Conservation (phyloP, 2,797 vertebrate genomes). For the Lemur catta region DNA sequence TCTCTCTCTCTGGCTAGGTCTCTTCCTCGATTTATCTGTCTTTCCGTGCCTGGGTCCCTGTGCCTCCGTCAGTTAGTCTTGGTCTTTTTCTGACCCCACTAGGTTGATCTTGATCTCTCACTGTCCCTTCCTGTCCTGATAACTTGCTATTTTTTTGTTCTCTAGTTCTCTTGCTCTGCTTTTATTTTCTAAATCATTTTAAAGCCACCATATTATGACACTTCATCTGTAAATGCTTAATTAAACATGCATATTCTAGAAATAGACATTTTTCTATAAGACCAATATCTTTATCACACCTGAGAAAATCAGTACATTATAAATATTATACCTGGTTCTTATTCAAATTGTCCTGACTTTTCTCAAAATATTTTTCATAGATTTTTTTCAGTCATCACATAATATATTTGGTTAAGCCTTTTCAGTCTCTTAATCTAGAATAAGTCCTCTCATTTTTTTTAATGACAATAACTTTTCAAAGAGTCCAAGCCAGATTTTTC, state of each 20-base stretch:
- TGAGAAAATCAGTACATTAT: background rate
- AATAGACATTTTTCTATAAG: background rate
- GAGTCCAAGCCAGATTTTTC: background rate
- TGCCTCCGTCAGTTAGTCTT: background rate
- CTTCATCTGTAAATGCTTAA: background rate
- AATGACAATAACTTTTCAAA: background rate
- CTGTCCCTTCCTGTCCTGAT: background rate
- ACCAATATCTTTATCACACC: background rate
- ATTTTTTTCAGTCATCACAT: background rate
- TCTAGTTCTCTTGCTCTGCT: background rate
- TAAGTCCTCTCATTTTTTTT: background rate
- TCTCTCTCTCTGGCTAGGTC: background rate
- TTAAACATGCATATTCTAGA: background rate
- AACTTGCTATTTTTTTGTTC: background rate
- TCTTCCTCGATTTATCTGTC: background rate
- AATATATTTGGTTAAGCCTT: background rate
- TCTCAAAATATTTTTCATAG: background rate
- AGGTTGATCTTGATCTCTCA: background rate
- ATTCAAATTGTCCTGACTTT: background rate
- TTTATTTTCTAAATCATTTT: background rate
- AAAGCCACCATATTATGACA: background rate
- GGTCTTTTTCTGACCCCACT: background rate
- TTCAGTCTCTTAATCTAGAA: background rate
- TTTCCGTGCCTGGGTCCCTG: background rate
- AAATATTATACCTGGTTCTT: background rate